A percentile compares a stretch with the other conserved stretches of the same genome.
phyloP scores from a whole-genome alignment of 2,797 vertebrate genomes.

The Eulemur mongoz region DNA sequence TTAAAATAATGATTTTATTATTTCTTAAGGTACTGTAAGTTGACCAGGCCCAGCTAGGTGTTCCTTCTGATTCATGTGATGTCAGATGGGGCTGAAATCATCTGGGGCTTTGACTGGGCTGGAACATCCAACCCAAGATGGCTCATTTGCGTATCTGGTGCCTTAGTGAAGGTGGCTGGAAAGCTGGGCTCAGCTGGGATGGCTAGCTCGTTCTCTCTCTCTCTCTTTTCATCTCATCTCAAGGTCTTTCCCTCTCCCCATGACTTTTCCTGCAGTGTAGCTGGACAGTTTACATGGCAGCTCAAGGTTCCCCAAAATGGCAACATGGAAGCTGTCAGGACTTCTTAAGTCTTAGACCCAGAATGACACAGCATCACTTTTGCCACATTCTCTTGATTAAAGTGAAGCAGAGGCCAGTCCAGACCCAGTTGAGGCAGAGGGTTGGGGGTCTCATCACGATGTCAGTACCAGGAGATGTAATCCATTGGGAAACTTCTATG shows the following conservation, averaged over 20 bases:
- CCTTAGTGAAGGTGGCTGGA: neutral
- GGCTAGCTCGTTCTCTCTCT: neutral
- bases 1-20: neutral
- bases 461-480: neutral
- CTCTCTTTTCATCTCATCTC: neutral
- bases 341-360: neutral
- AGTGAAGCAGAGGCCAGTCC: neutral
- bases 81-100: neutral
- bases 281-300: neutral
- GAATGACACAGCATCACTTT: neutral
- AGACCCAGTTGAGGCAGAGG: neutral
- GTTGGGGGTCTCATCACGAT: neutral
- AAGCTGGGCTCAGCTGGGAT: neutral
- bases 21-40: neutral
- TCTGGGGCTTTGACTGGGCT: neutral
- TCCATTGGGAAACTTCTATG: neutral
- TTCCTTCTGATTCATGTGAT: neutral
- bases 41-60: neutral
- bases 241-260: neutral
- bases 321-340: neutral
- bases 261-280: neutral
- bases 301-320: neutral
- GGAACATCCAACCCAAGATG: neutral
- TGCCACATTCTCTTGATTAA: neutral
- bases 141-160: neutral